phyloP scores from a whole-genome alignment of 2,888 invertebrate species.

The Sussaba pulchella region DNA sequence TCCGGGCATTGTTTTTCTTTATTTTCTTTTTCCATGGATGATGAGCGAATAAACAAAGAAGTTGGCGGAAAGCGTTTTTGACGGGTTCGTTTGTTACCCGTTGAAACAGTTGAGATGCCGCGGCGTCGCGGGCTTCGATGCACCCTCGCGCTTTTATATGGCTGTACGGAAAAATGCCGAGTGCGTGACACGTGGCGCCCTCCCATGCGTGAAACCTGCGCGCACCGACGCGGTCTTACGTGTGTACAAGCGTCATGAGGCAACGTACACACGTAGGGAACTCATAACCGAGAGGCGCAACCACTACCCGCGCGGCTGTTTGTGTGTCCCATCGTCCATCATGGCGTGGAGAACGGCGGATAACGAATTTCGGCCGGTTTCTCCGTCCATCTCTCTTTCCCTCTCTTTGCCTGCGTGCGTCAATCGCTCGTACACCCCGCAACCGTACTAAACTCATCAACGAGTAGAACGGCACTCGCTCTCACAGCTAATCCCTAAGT shows the following conservation, averaged over 20 bases:
- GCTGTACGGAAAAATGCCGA: slow-evolving; percentile 69
- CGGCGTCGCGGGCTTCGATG: slow-evolving; percentile 64
- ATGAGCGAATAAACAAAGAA: background rate
- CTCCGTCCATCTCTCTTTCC: background rate
- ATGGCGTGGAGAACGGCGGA: slow-evolving; percentile 31
- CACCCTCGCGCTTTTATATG: slow-evolving; percentile 69
- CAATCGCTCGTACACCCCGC: background rate
- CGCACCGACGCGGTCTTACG: slow-evolving; percentile 9
- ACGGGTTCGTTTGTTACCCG: slow-evolving; percentile 16
- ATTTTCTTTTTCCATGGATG: too few species aligned
- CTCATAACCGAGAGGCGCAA: slow-evolving; percentile 44
- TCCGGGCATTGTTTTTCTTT: slow-evolving; percentile 5
- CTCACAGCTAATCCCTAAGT: too few species aligned
- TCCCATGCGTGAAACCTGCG: slow-evolving; percentile 72
- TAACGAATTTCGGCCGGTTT: slow-evolving; percentile 41
- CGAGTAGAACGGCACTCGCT: too few species aligned
- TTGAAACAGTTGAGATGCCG: slow-evolving; percentile 56
- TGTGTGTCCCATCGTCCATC: slow-evolving; percentile 26
- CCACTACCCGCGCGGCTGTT: slow-evolving; percentile 38
- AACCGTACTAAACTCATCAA: background rate
- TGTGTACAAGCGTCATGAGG: background rate
- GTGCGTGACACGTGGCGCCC: slow-evolving; percentile 80
- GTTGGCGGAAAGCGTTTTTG: background rate
- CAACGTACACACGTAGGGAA: slow-evolving; percentile 37
- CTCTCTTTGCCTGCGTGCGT: slow-evolving; percentile 10